Evolutionary conservation across 1,140 invertebrate species (phyloP).

Genomic region (Drosophila watanabei): DNA sequence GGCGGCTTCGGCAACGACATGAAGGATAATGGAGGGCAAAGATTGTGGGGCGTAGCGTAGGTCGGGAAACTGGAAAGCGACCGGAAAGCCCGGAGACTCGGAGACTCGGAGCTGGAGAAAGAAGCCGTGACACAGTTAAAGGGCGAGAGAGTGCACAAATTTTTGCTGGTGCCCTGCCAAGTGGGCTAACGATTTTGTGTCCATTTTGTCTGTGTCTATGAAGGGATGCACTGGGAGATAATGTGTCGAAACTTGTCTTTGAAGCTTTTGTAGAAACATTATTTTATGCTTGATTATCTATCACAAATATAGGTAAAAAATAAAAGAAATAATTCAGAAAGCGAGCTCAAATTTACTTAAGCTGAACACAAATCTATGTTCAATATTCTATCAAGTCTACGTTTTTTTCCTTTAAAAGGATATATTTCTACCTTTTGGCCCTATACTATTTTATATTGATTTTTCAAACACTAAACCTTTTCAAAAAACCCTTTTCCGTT

Average conservation of each 20-base stretch:
- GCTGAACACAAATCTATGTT: no score
- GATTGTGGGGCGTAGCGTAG: slow-evolving; percentile 13
- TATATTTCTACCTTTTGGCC: no score
- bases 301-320: neutral
- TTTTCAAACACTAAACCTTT: no score
- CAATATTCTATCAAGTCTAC: no score
- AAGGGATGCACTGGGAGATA: slow-evolving; percentile 2
- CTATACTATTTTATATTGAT: no score
- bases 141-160: slow-evolving; percentile 34
- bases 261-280: neutral
- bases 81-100: slow-evolving; percentile 2
- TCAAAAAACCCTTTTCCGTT: no score
- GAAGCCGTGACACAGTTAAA: slow-evolving; percentile 70
- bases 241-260: neutral
- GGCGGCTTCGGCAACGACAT: neutral
- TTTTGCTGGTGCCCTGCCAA: slow-evolving; percentile 78
- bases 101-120: slow-evolving; percentile 17
- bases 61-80: slow-evolving; percentile 4
- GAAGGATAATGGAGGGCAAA: slow-evolving; percentile 13
- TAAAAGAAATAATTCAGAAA: no score
- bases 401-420: no score
- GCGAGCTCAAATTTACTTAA: no score
- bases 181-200: slow-evolving; percentile 79
- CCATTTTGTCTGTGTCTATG: slow-evolving; percentile 48
- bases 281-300: no score